Evolutionary conservation across 1,140 invertebrate genomes (phyloP).

Genomic region (Chelonus insularis): DNA sequence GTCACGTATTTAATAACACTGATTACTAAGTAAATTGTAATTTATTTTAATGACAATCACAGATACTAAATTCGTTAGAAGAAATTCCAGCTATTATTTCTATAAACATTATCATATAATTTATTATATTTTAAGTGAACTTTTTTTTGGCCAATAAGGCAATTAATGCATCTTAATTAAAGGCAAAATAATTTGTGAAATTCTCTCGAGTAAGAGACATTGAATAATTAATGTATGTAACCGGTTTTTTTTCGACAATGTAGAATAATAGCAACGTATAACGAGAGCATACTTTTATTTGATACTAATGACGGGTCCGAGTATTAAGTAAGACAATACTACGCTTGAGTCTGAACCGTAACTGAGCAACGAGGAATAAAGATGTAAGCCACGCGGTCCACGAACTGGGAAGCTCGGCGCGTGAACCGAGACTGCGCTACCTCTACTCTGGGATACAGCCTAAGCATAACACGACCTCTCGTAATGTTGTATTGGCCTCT

Average conservation of each 20-base stretch:
- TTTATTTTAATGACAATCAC: too few species aligned
- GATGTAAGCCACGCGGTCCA: slow-evolving; percentile 40
- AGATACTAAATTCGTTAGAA: too few species aligned
- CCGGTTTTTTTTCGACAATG: slow-evolving; percentile 15
- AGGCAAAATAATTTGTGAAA: too few species aligned
- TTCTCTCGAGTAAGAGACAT: too few species aligned
- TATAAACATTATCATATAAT: too few species aligned
- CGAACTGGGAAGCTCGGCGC: slow-evolving; percentile 45
- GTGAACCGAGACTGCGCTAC: slow-evolving; percentile 53
- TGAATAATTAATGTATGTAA: too few species aligned
- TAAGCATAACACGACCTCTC: slow-evolving; percentile 22
- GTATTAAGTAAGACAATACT: not conserved
- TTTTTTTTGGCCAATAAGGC: too few species aligned
- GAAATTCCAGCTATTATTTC: too few species aligned
- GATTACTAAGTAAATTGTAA: too few species aligned
- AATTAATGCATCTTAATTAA: too few species aligned
- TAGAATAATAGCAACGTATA: not conserved
- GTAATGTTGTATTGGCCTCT: not conserved
- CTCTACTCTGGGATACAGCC: slow-evolving; percentile 27
- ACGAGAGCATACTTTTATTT: not conserved
- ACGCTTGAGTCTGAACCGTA: slow-evolving; percentile 43
- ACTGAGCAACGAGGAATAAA: slow-evolving; percentile 44
- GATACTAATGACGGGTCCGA: not conserved
- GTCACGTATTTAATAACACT: too few species aligned
- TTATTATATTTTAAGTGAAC: too few species aligned